A percentile compares a stretch with the other conserved stretches of the same genome.
Evolutionary conservation across 2,888 invertebrate species (phyloP).

Genomic region (Metellina segmentata): DNA sequence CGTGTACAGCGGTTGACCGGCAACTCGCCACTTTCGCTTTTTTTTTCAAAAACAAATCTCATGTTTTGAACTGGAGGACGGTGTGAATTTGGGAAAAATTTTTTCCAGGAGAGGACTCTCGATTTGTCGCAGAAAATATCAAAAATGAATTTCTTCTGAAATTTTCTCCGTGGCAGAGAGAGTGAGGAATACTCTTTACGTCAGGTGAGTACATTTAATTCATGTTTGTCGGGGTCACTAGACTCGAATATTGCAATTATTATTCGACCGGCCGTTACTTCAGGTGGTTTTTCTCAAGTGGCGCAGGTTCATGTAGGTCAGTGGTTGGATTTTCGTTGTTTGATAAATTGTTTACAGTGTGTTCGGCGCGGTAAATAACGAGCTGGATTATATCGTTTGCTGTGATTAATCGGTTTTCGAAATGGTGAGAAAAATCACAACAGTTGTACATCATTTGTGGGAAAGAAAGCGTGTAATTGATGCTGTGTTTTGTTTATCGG

Average conservation of each 20-base stretch:
- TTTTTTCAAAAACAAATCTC: neutral
- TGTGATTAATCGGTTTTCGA: no score
- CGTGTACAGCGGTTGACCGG: conserved; percentile 39
- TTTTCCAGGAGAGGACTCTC: neutral
- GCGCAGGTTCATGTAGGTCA: conserved; percentile 37
- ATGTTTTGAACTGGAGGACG: conserved; percentile 16
- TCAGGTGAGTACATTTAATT: conserved; percentile 69
- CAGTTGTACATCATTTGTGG: no score
- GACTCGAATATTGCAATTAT: conserved; percentile 59
- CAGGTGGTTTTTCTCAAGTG: conserved; percentile 30
- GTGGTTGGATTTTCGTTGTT: conserved; percentile 26
- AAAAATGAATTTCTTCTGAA: conserved; percentile 17
- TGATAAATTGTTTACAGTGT: neutral
- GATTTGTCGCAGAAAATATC: neutral
- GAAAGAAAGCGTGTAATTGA: no score
- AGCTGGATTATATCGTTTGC: no score
- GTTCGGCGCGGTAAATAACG: no score
- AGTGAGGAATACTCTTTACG: conserved; percentile 66
- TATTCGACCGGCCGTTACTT: conserved; percentile 35
- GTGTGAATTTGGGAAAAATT: neutral
- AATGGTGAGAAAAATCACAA: no score
- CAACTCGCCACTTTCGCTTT: conserved; percentile 46
- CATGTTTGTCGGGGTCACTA: conserved; percentile 70
- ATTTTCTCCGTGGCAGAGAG: conserved; percentile 21
- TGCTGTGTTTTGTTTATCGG: no score